phyloP scores from a whole-genome alignment of 2,797 vertebrate species.

The Crypturellus tataupa region DNA sequence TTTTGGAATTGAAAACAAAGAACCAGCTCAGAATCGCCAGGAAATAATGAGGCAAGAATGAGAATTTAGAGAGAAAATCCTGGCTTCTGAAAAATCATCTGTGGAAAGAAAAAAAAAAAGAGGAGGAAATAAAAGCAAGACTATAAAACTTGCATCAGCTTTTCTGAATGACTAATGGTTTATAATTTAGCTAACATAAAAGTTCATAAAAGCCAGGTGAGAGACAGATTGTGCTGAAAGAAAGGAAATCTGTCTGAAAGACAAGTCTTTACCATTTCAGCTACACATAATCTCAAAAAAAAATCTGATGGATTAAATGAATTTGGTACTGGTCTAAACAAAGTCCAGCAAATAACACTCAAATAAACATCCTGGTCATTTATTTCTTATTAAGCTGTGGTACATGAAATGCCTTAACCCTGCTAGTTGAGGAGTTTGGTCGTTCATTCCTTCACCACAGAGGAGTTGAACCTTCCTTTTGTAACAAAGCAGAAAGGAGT shows the following conservation, averaged over 20 bases:
- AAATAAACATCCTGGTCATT: not conserved
- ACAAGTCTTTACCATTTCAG: not conserved
- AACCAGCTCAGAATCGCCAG: not conserved
- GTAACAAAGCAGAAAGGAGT: not conserved
- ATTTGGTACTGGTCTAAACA: not conserved
- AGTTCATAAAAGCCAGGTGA: not conserved
- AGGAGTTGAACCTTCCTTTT: not conserved
- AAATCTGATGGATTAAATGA: not conserved
- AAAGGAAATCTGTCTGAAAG: not conserved
- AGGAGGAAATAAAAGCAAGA: not conserved
- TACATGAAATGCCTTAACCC: not conserved
- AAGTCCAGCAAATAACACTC: not conserved
- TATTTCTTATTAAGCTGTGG: not conserved
- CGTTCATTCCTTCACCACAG: not conserved
- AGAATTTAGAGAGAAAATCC: conserved; percentile 6
- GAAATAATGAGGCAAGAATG: conserved; percentile 41
- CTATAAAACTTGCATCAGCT: not conserved
- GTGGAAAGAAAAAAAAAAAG: not conserved
- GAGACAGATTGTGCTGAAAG: not conserved
- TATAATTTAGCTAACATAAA: not conserved
- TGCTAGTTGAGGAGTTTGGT: not conserved
- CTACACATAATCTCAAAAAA: not conserved
- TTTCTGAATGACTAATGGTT: conserved; percentile 4
- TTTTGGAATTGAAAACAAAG: conserved; percentile 39
- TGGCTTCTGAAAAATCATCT: conserved; percentile 32